phyloP scores from a whole-genome alignment of 2,888 invertebrate species.

The Cerastis rubricosa region DNA sequence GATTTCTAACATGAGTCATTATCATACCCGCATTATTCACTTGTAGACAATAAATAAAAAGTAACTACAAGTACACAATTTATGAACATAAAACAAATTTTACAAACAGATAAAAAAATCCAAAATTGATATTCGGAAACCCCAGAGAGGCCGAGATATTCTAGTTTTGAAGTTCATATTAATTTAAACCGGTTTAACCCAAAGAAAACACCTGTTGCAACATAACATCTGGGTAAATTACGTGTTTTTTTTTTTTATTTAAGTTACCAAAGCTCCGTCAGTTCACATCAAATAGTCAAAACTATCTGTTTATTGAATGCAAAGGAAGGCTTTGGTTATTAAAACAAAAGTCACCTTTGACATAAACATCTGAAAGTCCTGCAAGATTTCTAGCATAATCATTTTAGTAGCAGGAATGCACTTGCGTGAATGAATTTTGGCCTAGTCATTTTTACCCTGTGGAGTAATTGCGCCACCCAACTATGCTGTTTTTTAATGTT shows the following conservation, averaged over 20 bases:
- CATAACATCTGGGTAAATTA: neutral
- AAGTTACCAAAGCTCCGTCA: neutral
- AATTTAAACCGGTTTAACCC: slow-evolving; percentile 12
- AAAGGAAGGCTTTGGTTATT: neutral
- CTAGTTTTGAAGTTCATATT: neutral
- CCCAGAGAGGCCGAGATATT: neutral
- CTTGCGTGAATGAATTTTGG: neutral
- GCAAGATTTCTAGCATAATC: neutral
- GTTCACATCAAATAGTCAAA: neutral
- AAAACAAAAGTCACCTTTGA: neutral
- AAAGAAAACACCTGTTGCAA: neutral
- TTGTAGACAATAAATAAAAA: neutral
- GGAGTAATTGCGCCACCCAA: neutral
- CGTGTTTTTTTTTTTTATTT: neutral
- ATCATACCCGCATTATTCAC: neutral
- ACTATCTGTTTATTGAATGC: neutral
- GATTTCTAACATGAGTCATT: neutral
- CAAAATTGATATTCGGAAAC: neutral
- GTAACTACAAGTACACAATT: neutral
- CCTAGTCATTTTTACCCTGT: neutral
- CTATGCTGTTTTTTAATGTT: neutral
- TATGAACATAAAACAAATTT: neutral
- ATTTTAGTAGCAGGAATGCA: neutral
- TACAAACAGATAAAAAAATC: neutral
- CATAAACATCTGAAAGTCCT: neutral